phyloP scores from a whole-genome alignment of 2,888 invertebrate genomes.

The Microlaimidae sp. region DNA sequence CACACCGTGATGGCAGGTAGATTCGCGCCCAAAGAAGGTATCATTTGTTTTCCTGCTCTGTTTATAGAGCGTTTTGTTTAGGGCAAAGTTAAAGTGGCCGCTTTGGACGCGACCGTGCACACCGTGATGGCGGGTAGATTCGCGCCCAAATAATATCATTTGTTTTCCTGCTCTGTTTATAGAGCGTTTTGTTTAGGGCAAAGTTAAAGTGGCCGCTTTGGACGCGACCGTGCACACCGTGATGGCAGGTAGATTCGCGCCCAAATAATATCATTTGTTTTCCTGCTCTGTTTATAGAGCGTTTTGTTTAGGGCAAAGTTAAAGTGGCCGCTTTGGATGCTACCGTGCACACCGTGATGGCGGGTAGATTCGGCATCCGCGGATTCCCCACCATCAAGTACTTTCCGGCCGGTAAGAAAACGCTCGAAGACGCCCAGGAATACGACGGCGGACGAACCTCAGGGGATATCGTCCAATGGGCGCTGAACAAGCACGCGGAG shows the following conservation, averaged over 20 bases:
- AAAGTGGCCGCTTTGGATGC: constrained; percentile 79
- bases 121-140: constrained; percentile 56
- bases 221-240: constrained; percentile 79
- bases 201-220: constrained; percentile 60
- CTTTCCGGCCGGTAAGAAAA: constrained; percentile 50
- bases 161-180: too few relatives aligned
- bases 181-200: too few relatives aligned
- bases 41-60: too few relatives aligned
- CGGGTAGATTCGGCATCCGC: constrained; percentile 60
- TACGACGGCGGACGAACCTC: constrained; percentile 83
- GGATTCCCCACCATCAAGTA: constrained; percentile 88
- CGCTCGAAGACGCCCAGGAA: constrained; percentile 47
- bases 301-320: too few relatives aligned
- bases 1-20: constrained; percentile 62
- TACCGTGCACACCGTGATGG: constrained; percentile 65
- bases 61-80: too few relatives aligned
- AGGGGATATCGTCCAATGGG: constrained; percentile 74
- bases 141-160: too few relatives aligned
- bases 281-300: too few relatives aligned
- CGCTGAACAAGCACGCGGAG: constrained; percentile 64
- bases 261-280: too few relatives aligned
- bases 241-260: constrained; percentile 63
- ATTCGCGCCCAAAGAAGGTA: too few relatives aligned
- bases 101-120: constrained; percentile 85
- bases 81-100: too few relatives aligned